A percentile compares a stretch with the other conserved stretches of the same genome.
Evolutionary conservation across 2,888 invertebrate genomes (phyloP).

Genomic region (Drosophila percnosoma): DNA sequence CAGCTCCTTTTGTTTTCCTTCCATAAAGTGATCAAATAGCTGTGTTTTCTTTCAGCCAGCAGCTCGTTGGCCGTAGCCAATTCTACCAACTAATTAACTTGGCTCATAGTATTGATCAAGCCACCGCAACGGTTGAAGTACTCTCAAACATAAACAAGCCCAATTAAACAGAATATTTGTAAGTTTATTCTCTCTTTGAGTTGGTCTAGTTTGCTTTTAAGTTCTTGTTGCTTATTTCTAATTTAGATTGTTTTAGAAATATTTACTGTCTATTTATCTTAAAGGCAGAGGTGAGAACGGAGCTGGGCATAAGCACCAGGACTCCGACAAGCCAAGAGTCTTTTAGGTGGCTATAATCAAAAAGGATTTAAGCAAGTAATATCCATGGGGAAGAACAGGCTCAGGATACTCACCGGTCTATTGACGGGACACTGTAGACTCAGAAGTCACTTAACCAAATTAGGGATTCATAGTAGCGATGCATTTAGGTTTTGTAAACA

Average conservation of each 20-base stretch:
- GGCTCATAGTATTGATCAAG: background rate
- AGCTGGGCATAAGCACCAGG: too few relatives aligned
- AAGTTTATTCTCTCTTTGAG: too few relatives aligned
- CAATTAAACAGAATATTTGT: background rate
- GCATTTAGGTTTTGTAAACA: too few relatives aligned
- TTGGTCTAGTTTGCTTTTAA: fast-evolving
- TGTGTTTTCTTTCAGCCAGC: background rate
- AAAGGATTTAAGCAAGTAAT: too few relatives aligned
- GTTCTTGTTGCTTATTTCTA: background rate
- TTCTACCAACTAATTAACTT: background rate
- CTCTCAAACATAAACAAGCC: too few relatives aligned
- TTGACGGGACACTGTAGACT: too few relatives aligned
- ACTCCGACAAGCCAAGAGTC: too few relatives aligned
- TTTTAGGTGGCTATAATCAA: too few relatives aligned
- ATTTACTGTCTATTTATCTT: fast-evolving
- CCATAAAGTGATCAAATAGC: background rate
- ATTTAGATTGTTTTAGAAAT: background rate
- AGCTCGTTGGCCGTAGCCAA: background rate
- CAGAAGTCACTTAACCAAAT: too few relatives aligned
- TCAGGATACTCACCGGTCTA: too few relatives aligned
- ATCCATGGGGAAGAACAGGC: too few relatives aligned
- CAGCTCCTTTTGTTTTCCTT: background rate
- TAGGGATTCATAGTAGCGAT: too few relatives aligned
- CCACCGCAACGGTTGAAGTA: background rate
- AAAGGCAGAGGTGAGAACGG: background rate